Evolutionary conservation across 1,140 invertebrate species (phyloP).

Genomic region (Drosophila equinoxialis): DNA sequence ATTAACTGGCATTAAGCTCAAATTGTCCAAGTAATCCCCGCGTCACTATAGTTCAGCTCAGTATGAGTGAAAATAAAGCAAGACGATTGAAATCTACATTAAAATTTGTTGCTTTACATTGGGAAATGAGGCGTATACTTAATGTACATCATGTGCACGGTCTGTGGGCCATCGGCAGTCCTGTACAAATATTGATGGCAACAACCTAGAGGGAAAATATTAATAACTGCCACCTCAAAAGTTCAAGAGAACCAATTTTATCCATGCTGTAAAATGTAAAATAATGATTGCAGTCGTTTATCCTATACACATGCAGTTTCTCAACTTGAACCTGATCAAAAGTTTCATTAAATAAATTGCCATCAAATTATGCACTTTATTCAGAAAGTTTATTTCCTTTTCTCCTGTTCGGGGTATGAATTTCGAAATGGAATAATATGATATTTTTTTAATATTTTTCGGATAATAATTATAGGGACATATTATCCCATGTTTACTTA

Average conservation of each 20-base stretch:
- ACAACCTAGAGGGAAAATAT: background rate
- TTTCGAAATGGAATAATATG: too few species aligned
- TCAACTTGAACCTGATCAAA: too few species aligned
- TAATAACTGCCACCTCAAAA: background rate
- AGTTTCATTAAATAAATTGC: too few species aligned
- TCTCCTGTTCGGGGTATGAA: too few species aligned
- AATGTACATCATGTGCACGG: conserved; percentile 20
- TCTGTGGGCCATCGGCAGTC: background rate
- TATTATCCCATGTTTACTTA: too few species aligned
- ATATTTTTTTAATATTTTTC: too few species aligned
- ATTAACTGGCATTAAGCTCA: conserved; percentile 51
- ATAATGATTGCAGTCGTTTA: background rate
- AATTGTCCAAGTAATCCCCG: conserved; percentile 7
- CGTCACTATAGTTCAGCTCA: background rate
- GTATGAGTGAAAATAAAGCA: background rate
- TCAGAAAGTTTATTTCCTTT: too few species aligned
- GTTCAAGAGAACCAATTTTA: background rate
- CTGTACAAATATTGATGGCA: conserved; percentile 9
- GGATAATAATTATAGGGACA: too few species aligned
- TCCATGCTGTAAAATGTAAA: background rate
- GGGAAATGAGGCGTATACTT: conserved; percentile 45
- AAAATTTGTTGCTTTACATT: conserved; percentile 26
- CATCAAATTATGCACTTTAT: too few species aligned
- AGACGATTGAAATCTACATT: conserved; percentile 30
- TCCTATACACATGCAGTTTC: too few species aligned